A percentile compares a stretch with the other conserved stretches of the same genome.
Conservation (phyloP, 2,113 vertebrate species). For the Balaeniceps rex region DNA sequence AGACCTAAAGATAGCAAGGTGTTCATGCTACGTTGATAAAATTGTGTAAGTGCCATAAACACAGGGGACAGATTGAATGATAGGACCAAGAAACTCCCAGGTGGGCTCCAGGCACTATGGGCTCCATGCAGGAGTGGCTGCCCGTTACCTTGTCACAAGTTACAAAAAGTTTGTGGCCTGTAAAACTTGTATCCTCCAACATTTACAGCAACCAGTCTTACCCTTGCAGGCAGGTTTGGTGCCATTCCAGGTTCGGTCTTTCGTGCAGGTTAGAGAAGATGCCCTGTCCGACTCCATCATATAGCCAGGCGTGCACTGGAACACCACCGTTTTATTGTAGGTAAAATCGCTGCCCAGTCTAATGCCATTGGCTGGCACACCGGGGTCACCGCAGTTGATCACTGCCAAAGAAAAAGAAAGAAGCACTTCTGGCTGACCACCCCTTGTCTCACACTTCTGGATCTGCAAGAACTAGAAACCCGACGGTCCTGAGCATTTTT, state of each 20-base stretch:
- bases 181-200: background rate
- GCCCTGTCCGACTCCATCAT: slow-evolving; percentile 90
- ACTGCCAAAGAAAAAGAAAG: slow-evolving; percentile 68
- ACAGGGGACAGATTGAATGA: fast-evolving
- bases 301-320: slow-evolving; percentile 90
- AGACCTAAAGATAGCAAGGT: background rate
- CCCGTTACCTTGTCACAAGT: background rate
- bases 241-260: slow-evolving; percentile 94
- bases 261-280: slow-evolving; percentile 87
- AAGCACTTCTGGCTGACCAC: background rate
- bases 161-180: no score
- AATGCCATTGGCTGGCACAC: slow-evolving; percentile 90
- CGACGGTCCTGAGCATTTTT: background rate
- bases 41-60: fast-evolving
- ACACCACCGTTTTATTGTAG: slow-evolving; percentile 83
- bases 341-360: slow-evolving; percentile 87
- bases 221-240: slow-evolving; percentile 94
- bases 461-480: no score
- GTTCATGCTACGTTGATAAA: background rate
- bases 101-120: background rate
- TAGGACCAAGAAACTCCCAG: fast-evolving
- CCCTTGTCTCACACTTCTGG: background rate
- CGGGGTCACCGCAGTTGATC: slow-evolving; percentile 95
- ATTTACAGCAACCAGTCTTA: slow-evolving; percentile 17
- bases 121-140: fast-evolving